A percentile compares a stretch with the other conserved stretches of the same genome.
These are phyloP conservation scores for Aspiorhynchus laticeps DNA, from an alignment of 2,113 vertebrate genomes.

Conservation along the genomic window DNA sequence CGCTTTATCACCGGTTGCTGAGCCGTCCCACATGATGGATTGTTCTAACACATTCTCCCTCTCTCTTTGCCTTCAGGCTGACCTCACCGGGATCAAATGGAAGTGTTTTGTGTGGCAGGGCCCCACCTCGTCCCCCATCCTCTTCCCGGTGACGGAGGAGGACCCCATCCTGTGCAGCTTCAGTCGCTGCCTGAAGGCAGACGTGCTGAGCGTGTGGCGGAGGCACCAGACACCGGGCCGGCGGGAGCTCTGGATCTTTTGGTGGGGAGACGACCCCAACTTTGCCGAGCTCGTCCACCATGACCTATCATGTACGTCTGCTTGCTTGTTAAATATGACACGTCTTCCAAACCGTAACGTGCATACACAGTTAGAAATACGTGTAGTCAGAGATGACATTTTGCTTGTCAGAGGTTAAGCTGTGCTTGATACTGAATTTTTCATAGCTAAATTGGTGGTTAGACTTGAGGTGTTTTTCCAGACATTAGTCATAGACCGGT, in stretches of 20 bases:
- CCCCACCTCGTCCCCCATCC: conserved; percentile 94
- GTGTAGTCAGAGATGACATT: neutral
- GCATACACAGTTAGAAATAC: neutral
- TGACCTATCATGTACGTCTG: conserved; percentile 88
- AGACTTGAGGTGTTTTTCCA: conserved; percentile 13
- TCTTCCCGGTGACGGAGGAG: conserved; percentile 98
- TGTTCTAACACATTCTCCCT: conserved; percentile 5
- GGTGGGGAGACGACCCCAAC: conserved; percentile 98
- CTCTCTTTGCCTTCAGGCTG: conserved; percentile 79
- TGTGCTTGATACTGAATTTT: neutral
- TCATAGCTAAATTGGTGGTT: neutral
- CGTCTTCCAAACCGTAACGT: neutral
- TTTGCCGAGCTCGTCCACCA: conserved; percentile 98
- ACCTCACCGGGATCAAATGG: conserved; percentile 99
- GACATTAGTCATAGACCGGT: conserved; percentile 33
- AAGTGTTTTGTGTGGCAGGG: conserved; percentile 97
- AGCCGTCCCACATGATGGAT: neutral
- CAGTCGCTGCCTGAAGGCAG: conserved; percentile 94
- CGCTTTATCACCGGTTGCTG: neutral
- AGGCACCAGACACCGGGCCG: conserved; percentile 93
- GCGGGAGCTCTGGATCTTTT: conserved; percentile 97
- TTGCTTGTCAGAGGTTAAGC: neutral
- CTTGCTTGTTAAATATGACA: conserved; percentile 18
- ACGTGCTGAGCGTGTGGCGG: conserved; percentile 96
- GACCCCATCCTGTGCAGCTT: conserved; percentile 99